Evolutionary conservation across 2,888 invertebrate species (phyloP), one percentile per base, ranked within the genome.

Genomic region (Tribolium freemani): DNA sequence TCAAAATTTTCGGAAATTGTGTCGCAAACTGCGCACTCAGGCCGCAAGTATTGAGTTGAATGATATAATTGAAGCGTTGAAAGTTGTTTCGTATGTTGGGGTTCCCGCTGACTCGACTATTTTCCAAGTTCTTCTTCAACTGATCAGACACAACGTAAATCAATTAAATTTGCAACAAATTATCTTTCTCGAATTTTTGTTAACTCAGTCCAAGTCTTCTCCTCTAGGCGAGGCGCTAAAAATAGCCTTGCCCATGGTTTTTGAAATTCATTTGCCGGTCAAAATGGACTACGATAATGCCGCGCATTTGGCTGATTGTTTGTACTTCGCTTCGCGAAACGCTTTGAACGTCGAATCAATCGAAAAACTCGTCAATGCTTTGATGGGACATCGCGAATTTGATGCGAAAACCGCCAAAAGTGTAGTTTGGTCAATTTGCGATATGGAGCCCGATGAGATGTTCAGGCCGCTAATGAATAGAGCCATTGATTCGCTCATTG

Each of bases 241-340:
- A 78, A 86, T 91, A 0, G 93, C 93, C 0, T 79, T 93, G 6
- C 93, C 93, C 0, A 83, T 93, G 26, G 90, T 91, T 0, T 92
- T 93, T 80, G 91, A 93, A 85, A 88, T 90, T 5, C 89, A 92
- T 73, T 77, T 93, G 5, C 87, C 88, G 0, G 76, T 87, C 4
- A 91, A 93, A 82, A 79, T 92, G 16, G 90, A 92, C 74, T 85
- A 83, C 6, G 85, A 88, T 20, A 90, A 91, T 77, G 71, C 90
- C 4, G 80, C 83, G 0, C 82, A 88, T 10, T 80, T 93, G 21
- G 84, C 86, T 6, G 90, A 90, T 20, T 89, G 89, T 85, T 81
- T 93, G 4, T 81, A 86, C 0, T 93, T 88, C 81, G 86, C 88
- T 31, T 87, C 89, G 6, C 85, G 84, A 11, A 87, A 88, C 70